Conservation (phyloP, 1,140 invertebrate species). For the Oscheius sp. region DNA sequence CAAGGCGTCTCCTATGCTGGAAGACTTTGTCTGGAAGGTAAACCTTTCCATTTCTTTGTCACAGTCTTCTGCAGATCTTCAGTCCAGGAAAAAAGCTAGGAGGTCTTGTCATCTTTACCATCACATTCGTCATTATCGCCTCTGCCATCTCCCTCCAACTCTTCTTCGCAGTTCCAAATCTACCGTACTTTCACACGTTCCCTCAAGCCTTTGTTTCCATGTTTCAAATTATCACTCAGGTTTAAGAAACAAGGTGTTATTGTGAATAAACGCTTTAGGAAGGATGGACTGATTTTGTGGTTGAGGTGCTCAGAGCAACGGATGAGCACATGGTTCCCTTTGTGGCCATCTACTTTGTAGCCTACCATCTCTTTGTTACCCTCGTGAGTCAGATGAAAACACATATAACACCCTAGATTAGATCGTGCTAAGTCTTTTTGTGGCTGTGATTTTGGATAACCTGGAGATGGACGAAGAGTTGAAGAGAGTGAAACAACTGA, state of each 20-base stretch:
- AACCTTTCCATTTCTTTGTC: neutral
- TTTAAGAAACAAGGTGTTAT: neutral
- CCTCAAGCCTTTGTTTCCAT: conserved; percentile 99
- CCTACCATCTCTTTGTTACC: conserved; percentile 98
- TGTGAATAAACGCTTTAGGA: conserved; percentile 67
- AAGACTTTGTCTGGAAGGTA: conserved; percentile 96
- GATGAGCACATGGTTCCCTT: conserved; percentile 85
- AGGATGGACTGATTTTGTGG: conserved; percentile 77
- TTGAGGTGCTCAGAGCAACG: conserved; percentile 87
- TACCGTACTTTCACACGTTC: conserved; percentile 96
- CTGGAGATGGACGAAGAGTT: conserved; percentile 98
- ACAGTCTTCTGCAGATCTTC: conserved; percentile 73
- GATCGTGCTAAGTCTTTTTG: conserved; percentile 70
- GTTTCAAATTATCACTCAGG: conserved; percentile 99
- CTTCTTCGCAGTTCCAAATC: conserved; percentile 87
- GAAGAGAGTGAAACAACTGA: conserved; percentile 92
- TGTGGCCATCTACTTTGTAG: conserved; percentile 96
- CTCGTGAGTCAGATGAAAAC: conserved; percentile 63
- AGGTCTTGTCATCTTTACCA: conserved; percentile 95
- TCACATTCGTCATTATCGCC: conserved; percentile 96
- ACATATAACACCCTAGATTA: conserved; percentile 15
- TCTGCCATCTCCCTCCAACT: conserved; percentile 98
- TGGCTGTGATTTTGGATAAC: conserved; percentile 99
- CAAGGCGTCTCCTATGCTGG: conserved; percentile 95
- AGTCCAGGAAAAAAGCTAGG: conserved; percentile 98